Percentiles rank a stretch among this genome's conserved stretches.
These are phyloP conservation scores for Strix occidentalis DNA, from an alignment of 2,797 vertebrate genomes.

Conservation along the genomic window DNA sequence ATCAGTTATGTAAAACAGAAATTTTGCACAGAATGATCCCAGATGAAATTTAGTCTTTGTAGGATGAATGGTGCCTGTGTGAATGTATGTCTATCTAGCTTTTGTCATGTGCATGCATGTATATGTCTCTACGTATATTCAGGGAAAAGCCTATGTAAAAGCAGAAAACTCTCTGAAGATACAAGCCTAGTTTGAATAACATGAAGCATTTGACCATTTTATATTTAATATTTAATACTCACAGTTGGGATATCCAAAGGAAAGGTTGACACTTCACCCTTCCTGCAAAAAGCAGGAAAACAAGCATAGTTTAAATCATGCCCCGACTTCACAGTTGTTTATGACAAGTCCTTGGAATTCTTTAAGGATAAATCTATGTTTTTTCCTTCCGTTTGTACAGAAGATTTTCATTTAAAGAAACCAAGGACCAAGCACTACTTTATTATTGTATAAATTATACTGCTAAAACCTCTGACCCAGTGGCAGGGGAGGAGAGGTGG, in stretches of 20 bases:
- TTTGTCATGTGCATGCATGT: background rate
- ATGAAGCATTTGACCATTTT: background rate
- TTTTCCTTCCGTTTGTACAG: background rate
- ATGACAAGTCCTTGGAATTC: background rate
- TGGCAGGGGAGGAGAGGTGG: background rate
- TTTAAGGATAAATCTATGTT: background rate
- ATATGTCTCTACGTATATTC: background rate
- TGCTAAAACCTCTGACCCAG: background rate
- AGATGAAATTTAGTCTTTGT: background rate
- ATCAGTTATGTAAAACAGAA: background rate
- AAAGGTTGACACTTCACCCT: background rate
- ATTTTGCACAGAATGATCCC: background rate
- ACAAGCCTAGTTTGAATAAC: background rate
- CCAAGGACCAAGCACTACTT: background rate
- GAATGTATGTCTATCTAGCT: background rate
- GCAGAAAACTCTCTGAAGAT: background rate
- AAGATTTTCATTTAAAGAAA: background rate
- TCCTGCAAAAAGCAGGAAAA: background rate
- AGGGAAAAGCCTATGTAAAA: background rate
- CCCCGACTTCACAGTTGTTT: background rate
- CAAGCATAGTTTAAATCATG: background rate
- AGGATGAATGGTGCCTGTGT: background rate
- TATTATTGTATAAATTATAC: background rate
- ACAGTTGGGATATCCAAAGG: background rate
- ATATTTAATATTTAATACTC: background rate